These are phyloP conservation scores for Notothenia rossii DNA, from an alignment of 2,113 vertebrate species.

Conservation along the genomic window DNA sequence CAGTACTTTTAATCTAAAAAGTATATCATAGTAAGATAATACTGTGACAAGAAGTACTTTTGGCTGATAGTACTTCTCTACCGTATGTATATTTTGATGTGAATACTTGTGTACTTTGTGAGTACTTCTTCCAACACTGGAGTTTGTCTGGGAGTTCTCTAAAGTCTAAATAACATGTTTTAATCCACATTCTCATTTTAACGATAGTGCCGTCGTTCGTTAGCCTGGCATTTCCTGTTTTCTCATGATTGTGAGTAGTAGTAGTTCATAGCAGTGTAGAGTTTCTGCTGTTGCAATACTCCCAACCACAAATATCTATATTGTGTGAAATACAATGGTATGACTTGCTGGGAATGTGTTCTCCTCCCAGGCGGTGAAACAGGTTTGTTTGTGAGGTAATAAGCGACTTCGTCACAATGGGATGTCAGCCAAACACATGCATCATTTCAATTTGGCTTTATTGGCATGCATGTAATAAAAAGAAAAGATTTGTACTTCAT, in stretches of 20 bases:
- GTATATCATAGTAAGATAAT: too few species aligned
- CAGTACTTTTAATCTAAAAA: too few species aligned
- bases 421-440: background rate
- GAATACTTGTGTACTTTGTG: too few species aligned
- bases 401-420: background rate
- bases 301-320: background rate
- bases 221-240: constrained; percentile 49
- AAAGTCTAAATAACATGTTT: background rate
- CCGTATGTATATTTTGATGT: too few species aligned
- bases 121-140: background rate
- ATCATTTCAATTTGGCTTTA: background rate
- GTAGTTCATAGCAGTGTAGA: background rate
- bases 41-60: too few species aligned
- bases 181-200: background rate
- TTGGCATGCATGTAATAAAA: too few species aligned
- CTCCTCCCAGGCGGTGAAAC: constrained; percentile 23
- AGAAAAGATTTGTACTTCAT: too few species aligned
- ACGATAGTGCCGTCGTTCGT: background rate
- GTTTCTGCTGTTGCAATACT: background rate
- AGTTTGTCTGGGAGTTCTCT: background rate
- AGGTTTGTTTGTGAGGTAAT: background rate
- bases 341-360: background rate
- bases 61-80: too few species aligned
- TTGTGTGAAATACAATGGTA: background rate
- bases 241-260: constrained; percentile 5